phyloP scores from a whole-genome alignment of 2,888 invertebrate species.

The Pardosa pseudoannulata region DNA sequence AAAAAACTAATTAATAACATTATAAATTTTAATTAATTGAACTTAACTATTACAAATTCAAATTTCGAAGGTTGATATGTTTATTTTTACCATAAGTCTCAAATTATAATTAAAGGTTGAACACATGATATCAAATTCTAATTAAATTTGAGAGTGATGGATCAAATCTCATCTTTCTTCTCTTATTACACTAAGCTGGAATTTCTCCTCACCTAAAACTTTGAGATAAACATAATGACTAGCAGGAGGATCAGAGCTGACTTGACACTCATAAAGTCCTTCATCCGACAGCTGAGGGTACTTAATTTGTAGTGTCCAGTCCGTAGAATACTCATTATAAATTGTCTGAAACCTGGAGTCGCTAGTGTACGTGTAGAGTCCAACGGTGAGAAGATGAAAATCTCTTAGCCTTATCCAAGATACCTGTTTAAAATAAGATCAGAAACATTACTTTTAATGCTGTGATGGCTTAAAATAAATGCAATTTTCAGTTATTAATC shows the following conservation, averaged over 20 bases:
- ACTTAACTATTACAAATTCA: too few species aligned
- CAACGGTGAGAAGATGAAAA: slow-evolving; percentile 90
- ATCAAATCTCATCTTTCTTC: too few species aligned
- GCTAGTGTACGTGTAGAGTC: slow-evolving; percentile 90
- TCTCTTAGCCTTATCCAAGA: slow-evolving; percentile 88
- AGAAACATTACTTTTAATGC: too few species aligned
- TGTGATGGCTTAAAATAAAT: too few species aligned
- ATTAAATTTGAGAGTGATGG: too few species aligned
- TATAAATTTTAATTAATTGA: too few species aligned
- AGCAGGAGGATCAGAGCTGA: slow-evolving; percentile 87
- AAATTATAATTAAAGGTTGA: too few species aligned
- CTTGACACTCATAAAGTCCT: slow-evolving; percentile 86
- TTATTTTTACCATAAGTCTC: too few species aligned
- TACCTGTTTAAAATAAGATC: slow-evolving; percentile 82
- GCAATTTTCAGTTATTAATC: too few species aligned
- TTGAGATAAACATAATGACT: slow-evolving; percentile 74
- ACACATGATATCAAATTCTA: too few species aligned
- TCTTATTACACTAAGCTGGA: background rate
- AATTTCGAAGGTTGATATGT: too few species aligned
- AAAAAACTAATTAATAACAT: too few species aligned
- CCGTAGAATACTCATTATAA: slow-evolving; percentile 80
- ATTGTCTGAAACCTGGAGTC: slow-evolving; percentile 92
- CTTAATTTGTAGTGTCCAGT: slow-evolving; percentile 94
- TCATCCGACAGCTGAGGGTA: slow-evolving; percentile 91
- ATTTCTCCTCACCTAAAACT: slow-evolving; percentile 72